Evolutionary conservation across 2,113 vertebrate genomes (phyloP), one percentile per base, ranked within the genome.

Genomic region (Leiothrix lutea): DNA sequence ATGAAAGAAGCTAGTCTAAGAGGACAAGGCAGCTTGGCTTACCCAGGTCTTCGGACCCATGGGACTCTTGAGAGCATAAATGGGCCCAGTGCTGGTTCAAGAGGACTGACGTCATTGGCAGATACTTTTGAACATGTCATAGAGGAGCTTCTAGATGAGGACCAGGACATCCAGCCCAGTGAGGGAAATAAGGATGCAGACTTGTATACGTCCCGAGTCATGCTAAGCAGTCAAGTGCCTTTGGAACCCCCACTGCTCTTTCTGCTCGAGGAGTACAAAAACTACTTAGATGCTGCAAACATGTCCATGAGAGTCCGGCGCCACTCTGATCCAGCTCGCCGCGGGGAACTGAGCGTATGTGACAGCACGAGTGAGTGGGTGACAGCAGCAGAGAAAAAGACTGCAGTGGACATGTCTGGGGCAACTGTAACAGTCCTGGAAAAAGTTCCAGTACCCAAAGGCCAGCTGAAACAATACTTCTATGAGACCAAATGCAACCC

Each of bases 381-480:
- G 94, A 99, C 99, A 3, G 99, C 99, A 4, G 99, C 99, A 25
- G 99, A 99, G 97, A 99, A 99, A 98, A 99, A 99, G 99, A 99
- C 99, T 87, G 99, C 99, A 45, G 99, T 99, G 98, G 99, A 99
- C 98, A 99, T 99, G 99, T 99, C 99, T 0, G 99, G 99, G 92
- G 99, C 99, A 38, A 99, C 99, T 1, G 99, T 99, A 97, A 99
- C 99, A 4, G 99, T 99, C 97, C 99, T 99, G 95, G 99, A 99
- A 94, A 99, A 99, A 96, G 99, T 99, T 97, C 99, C 99, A 29
- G 99, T 99, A 92, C 99, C 99, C 91, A 99, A 99, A 96, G 99
- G 99, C 98, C 99, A 99, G 98, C 98, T 99, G 99, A 99, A 99
- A 99, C 99, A 99, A 98, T 99, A 99, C 98, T 99, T 99, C 99